These are phyloP conservation scores for Pseudochaenichthys georgianus DNA, from an alignment of 2,797 vertebrate species.

Conservation along the genomic window DNA sequence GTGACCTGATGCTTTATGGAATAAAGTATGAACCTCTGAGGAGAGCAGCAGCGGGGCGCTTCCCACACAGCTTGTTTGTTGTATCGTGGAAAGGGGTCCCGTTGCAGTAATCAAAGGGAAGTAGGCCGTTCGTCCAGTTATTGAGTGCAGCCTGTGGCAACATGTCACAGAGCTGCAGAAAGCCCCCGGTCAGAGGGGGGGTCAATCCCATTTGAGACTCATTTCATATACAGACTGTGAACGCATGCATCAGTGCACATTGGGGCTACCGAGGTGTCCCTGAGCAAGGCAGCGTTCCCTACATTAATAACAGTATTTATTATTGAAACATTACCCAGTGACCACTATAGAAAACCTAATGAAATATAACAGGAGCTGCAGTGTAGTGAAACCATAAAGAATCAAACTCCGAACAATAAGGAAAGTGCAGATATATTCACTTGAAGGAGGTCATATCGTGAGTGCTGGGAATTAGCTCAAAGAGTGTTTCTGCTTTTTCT, in stretches of 20 bases:
- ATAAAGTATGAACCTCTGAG: background rate
- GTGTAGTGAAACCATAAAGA: background rate
- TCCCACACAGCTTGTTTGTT: background rate
- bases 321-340: background rate
- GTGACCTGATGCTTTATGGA: too few relatives aligned
- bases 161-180: conserved; percentile 41
- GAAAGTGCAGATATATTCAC: too few relatives aligned
- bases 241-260: conserved; percentile 28
- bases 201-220: conserved; percentile 17
- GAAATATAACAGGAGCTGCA: background rate
- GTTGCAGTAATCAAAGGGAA: conserved; percentile 11
- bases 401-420: too few relatives aligned
- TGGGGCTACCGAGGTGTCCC: too few relatives aligned
- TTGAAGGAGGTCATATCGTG: too few relatives aligned
- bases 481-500: too few relatives aligned
- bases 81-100: conserved; percentile 43
- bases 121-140: conserved; percentile 55
- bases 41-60: background rate
- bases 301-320: background rate
- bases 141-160: conserved; percentile 47
- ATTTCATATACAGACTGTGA: conserved; percentile 6
- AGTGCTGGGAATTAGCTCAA: too few relatives aligned
- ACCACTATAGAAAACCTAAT: background rate
- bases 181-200: conserved; percentile 8
- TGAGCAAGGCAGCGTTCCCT: background rate